These are phyloP conservation scores for Steinernema hermaphroditum DNA, from an alignment of 2,888 invertebrate genomes.

Conservation along the genomic window DNA sequence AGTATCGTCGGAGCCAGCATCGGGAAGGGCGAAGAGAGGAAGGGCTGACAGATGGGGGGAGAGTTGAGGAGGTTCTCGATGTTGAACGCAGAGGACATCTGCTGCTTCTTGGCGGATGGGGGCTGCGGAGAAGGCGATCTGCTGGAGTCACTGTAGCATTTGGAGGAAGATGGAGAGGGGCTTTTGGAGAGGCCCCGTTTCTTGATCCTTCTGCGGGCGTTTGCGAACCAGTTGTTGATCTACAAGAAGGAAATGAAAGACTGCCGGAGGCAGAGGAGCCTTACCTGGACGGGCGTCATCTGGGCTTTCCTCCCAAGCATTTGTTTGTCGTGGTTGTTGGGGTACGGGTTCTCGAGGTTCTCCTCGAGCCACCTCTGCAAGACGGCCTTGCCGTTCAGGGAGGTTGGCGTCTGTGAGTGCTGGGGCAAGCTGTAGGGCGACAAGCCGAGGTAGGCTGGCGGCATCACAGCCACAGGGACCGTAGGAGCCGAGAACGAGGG, in stretches of 20 bases:
- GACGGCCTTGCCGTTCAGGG: not conserved
- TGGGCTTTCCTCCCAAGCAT: not conserved
- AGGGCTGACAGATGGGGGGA: slow-evolving; percentile 5
- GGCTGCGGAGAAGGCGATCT: slow-evolving; percentile 10
- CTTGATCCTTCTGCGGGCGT: slow-evolving; percentile 26
- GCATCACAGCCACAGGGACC: no score
- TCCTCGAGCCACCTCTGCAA: slow-evolving; percentile 8
- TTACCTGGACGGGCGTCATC: slow-evolving; percentile 15
- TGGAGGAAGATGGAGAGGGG: slow-evolving; percentile 9
- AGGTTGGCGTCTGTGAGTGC: no score
- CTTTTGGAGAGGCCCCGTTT: slow-evolving; percentile 5
- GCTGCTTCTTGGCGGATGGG: no score
- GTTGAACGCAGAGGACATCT: not conserved
- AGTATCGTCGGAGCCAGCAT: not conserved
- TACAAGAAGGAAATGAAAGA: no score
- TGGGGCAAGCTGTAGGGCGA: slow-evolving; percentile 1
- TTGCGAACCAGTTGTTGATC: slow-evolving; percentile 27
- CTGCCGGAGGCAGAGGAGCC: no score
- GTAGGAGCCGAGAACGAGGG: not conserved
- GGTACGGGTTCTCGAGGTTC: slow-evolving; percentile 12
- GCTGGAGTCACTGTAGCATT: not conserved
- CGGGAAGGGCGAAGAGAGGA: not conserved
- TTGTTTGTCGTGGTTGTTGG: slow-evolving; percentile 22
- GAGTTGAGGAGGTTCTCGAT: slow-evolving; percentile 22
- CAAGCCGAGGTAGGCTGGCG: not conserved